Base-by-base conservation (phyloP, 1,140 invertebrate species). In the Apocrypta bakeri region DNA sequence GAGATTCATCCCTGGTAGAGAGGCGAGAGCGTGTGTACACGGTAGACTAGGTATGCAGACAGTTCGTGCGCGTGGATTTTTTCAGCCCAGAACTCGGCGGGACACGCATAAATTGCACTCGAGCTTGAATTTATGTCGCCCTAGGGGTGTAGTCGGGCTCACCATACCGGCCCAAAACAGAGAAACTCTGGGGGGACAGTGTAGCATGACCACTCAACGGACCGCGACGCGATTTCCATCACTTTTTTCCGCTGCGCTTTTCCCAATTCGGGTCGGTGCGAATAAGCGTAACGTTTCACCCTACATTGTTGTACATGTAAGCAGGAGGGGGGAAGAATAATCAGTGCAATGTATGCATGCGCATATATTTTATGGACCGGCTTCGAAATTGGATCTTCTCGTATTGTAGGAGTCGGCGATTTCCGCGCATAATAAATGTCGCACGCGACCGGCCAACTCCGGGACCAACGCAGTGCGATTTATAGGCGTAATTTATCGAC, bases 401-500 rank as follows among this genome's bases (percentile, higher is more conserved):
- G 33, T 37, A 72, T 68, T 68, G 29, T 68, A 68, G 64, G 64
- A 68, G 29, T n/a, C 33, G 37, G 71, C n/a, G 71, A 48, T 33
- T 31, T 31, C 33, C 33, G 25, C 42, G 73, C 48, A 63, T 75
- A 75, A 75, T 75, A 40, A 75, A 75, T 63, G 73, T 63, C 71
- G 71, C 40, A 31, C 29, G 71, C 68, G 37, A 40, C n/a, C 25
- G 48, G 17, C 14, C 25, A 11, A 6, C 8, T 9, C 63, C 12
- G 12, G n/a, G n/a, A n/a, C n/a, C n/a, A n/a, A n/a, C n/a, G 73
- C 71, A 6, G 73, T 9, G 42, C 69, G 31, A 80, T 80, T 80
- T 80, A 80, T 73, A n/a, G 48, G 9, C 27, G 48, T 80, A 61
- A 80, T 80, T 80, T 80, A 80, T 80, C n/a, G 66, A n/a, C n/a